Evolutionary conservation across 2,888 invertebrate genomes (phyloP), one percentile per base, ranked within the genome.

Genomic region (Microdon myrmicae): DNA sequence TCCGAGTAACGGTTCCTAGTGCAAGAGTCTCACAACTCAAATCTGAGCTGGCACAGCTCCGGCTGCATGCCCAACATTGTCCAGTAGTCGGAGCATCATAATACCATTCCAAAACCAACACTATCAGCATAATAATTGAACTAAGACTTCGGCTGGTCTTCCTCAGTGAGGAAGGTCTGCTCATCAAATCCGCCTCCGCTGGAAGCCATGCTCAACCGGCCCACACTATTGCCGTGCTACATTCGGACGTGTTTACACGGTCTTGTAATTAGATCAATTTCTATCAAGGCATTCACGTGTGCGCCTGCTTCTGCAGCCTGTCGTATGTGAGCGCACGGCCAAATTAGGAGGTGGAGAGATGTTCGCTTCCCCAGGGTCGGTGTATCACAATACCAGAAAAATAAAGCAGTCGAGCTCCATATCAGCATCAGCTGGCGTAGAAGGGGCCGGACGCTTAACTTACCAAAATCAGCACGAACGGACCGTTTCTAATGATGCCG

Each of bases 231-330:
- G n/a, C n/a, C 58, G 64, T 64, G 67, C 67, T 44, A 47, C 58
- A 58, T 53, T 64, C 45, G 51, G 45, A 54, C 64, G 53, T 67
- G 67, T 67, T 64, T 67, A 67, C 67, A 67, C 19, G 58, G 58
- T 41, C 58, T 31, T 64, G 64, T 67, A 67, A 67, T 67, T 67
- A 67, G 67, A 67, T 58, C 64, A 67, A 67, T 67, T 67, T 64
- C 56, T 44, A 47, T 64, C 53, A 58, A 47, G 51, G 64, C 37
- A 51, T 38, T 49, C 32, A 23, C 13, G 49, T 16, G 55, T 38
- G 41, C 31, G 45, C 41, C 31, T 8, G 47, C 35, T n/a, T n/a
- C n/a, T n/a, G n/a, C n/a, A n/a, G n/a, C n/a, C n/a, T n/a, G 31
- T 9, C 20, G 29, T 8, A 13, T 28, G 19, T n/a, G n/a, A n/a